A percentile compares a stretch with the other conserved stretches of the same genome.
Evolutionary conservation across 2,797 vertebrate genomes (phyloP).

Genomic region (Crypturellus tataupa): DNA sequence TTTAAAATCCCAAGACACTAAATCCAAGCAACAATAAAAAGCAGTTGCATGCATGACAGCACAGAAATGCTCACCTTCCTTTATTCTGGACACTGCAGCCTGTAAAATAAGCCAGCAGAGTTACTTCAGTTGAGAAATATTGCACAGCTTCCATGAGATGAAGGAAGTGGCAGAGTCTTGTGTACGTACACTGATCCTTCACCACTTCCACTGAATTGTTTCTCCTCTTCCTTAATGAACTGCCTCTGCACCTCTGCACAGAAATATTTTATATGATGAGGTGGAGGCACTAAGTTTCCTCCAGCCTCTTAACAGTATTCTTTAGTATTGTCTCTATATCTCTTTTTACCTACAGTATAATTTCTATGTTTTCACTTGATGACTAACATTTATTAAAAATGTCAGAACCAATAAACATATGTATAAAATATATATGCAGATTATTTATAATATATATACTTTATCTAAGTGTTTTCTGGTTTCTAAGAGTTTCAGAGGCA

Average conservation of each 20-base stretch:
- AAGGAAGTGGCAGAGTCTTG: background rate
- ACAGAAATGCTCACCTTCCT: background rate
- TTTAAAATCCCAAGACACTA: background rate
- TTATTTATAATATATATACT: background rate
- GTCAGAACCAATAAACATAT: background rate
- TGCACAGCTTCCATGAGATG: background rate
- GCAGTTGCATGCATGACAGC: background rate
- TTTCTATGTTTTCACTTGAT: background rate
- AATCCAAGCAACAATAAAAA: background rate
- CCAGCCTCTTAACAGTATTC: background rate
- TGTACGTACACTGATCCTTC: background rate
- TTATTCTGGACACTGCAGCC: background rate
- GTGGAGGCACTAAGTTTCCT: accelerated
- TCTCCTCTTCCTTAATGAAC: background rate
- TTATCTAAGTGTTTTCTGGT: background rate
- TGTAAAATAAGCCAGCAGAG: background rate
- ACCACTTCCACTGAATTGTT: background rate
- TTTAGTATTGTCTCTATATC: background rate
- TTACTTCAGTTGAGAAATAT: background rate
- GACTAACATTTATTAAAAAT: background rate
- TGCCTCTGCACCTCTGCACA: too few species aligned
- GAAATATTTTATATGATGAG: background rate
- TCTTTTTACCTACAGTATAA: background rate
- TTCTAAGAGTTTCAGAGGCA: background rate
- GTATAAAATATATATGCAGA: too few species aligned